phyloP scores from a whole-genome alignment of 2,113 vertebrate genomes.

The Andinoacara biseriatus region DNA sequence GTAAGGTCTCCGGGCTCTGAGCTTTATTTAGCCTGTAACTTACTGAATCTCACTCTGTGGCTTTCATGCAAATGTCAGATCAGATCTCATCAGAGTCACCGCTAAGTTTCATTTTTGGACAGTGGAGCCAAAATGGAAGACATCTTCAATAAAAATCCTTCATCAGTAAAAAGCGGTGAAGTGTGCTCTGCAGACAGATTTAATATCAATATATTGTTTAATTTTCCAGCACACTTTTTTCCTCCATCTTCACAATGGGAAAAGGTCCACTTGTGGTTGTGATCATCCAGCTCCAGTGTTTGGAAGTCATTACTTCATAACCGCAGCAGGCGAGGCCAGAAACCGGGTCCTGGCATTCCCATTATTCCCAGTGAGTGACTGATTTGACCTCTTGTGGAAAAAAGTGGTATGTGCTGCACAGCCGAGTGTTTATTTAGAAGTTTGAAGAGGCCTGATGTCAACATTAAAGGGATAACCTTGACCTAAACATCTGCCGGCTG shows the following conservation, averaged over 20 bases:
- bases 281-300: conserved; percentile 41
- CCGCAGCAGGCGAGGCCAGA: conserved; percentile 40
- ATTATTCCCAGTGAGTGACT: conserved; percentile 58
- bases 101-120: background rate
- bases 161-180: conserved; percentile 22
- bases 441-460: background rate
- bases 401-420: background rate
- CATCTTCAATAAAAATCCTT: background rate
- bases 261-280: conserved; percentile 54
- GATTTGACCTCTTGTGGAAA: conserved; percentile 33
- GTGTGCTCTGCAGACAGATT: conserved; percentile 34
- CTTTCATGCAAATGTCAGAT: background rate
- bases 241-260: background rate
- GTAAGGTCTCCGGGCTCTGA: background rate
- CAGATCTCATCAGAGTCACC: background rate
- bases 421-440: background rate
- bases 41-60: background rate
- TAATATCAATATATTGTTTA: conserved; percentile 51
- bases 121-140: conserved; percentile 24
- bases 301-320: conserved; percentile 70
- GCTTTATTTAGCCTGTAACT: background rate
- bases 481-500: conserved; percentile 8
- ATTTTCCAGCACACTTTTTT: conserved; percentile 49
- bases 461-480: background rate
- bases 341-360: conserved; percentile 51